Evolutionary conservation across 2,888 invertebrate genomes (phyloP).

Genomic region (Oeneis ivallda): DNA sequence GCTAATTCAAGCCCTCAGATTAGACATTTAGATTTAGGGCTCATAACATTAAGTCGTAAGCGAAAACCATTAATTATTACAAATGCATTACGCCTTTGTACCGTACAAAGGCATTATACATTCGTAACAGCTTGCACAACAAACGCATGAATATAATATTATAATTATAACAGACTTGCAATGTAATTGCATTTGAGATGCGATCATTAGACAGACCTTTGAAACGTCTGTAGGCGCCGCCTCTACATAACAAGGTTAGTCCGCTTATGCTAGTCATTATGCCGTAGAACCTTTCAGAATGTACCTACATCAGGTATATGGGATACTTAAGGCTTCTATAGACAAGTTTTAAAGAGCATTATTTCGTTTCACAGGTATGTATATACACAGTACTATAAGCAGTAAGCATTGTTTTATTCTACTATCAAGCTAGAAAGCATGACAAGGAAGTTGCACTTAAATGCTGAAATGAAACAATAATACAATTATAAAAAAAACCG

Average conservation of each 20-base stretch:
- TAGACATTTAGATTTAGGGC: background rate
- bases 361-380: background rate
- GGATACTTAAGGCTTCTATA: constrained; percentile 9
- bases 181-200: constrained; percentile 43
- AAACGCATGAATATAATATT: constrained; percentile 25
- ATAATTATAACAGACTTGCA: constrained; percentile 34
- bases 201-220: constrained; percentile 47
- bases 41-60: background rate
- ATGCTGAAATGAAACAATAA: no score
- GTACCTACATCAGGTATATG: constrained; percentile 32
- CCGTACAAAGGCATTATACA: background rate
- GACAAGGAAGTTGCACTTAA: no score
- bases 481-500: no score
- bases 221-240: constrained; percentile 41
- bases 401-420: background rate
- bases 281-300: constrained; percentile 37
- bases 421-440: no score
- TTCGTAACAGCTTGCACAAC: constrained; percentile 11
- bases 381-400: no score
- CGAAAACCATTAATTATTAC: constrained; percentile 1
- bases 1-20: no score
- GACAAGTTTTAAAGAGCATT: background rate
- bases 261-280: constrained; percentile 40
- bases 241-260: constrained; percentile 43
- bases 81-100: background rate